Percentiles rank a stretch among this genome's conserved stretches.
phyloP scores from a whole-genome alignment of 1,140 invertebrate species.

The Drosophila nikananu region DNA sequence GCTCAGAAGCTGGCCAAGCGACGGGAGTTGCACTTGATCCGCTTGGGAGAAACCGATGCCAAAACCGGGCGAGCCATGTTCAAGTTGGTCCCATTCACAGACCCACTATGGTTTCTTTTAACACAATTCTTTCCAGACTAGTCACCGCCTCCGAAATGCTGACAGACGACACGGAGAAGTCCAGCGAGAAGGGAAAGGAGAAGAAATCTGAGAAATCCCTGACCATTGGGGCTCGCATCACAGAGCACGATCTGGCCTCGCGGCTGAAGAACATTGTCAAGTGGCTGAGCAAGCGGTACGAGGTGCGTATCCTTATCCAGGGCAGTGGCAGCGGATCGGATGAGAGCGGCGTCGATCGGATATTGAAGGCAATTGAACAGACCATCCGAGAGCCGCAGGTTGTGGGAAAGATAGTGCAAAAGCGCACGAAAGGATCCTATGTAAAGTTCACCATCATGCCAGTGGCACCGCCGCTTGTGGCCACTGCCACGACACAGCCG shows the following conservation, averaged over 20 bases:
- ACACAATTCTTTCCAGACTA: constrained; percentile 38
- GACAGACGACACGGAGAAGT: constrained; percentile 48
- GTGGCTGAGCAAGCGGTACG: constrained; percentile 88
- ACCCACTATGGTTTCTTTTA: neutral
- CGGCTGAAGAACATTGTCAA: constrained; percentile 88
- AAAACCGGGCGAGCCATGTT: constrained; percentile 88
- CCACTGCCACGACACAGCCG: neutral
- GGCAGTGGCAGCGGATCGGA: constrained; percentile 82
- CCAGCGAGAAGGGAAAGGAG: constrained; percentile 37
- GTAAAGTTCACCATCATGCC: constrained; percentile 88
- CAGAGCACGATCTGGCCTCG: constrained; percentile 88
- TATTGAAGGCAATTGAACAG: constrained; percentile 85
- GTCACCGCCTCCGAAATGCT: constrained; percentile 71
- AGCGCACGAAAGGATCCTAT: constrained; percentile 86
- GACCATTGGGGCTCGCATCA: constrained; percentile 87
- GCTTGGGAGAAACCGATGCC: constrained; percentile 88
- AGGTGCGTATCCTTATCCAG: constrained; percentile 87
- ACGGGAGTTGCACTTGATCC: constrained; percentile 88
- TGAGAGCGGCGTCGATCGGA: constrained; percentile 85
- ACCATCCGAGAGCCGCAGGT: constrained; percentile 86
- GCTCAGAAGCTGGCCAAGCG: constrained; percentile 88
- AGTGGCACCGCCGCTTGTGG: neutral
- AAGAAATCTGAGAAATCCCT: constrained; percentile 87
- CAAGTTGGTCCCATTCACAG: constrained; percentile 78
- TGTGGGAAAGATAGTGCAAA: constrained; percentile 87